Percentiles rank a stretch among this genome's conserved stretches.
These are phyloP conservation scores for Cyanistes caeruleus DNA, from an alignment of 2,113 vertebrate genomes.

Conservation along the genomic window DNA sequence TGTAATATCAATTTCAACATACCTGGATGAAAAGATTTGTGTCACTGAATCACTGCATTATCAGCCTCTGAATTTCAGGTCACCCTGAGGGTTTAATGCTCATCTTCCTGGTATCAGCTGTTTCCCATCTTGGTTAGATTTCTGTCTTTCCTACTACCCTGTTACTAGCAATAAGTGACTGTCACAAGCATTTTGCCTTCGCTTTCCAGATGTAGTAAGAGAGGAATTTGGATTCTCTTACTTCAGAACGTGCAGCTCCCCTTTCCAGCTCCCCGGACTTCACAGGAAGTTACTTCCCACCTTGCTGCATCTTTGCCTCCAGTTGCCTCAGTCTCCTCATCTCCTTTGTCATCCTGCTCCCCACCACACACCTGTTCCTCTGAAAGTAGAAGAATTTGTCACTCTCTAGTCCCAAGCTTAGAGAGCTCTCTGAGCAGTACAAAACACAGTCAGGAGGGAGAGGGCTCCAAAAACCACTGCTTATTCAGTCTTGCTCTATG, in stretches of 20 bases:
- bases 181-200: neutral
- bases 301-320: neutral
- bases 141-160: neutral
- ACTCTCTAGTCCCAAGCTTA: neutral
- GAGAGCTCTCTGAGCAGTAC: neutral
- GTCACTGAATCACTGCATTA: neutral
- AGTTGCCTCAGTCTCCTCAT: neutral
- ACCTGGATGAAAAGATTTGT: neutral
- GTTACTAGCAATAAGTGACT: neutral
- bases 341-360: neutral
- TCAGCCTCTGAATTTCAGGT: neutral
- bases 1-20: neutral
- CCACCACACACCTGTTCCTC: neutral
- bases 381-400: rapidly evolving
- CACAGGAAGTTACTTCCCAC: neutral
- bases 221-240: neutral
- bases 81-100: neutral
- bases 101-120: neutral
- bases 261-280: neutral
- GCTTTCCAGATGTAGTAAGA: neutral
- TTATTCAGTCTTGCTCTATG: neutral
- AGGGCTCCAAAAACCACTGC: neutral
- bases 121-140: neutral
- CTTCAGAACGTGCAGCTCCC: neutral
- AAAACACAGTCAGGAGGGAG: neutral